Evolutionary conservation across 1,140 invertebrate species (phyloP), one percentile per base, ranked within the genome.

Genomic region (Conus ventricosus): DNA sequence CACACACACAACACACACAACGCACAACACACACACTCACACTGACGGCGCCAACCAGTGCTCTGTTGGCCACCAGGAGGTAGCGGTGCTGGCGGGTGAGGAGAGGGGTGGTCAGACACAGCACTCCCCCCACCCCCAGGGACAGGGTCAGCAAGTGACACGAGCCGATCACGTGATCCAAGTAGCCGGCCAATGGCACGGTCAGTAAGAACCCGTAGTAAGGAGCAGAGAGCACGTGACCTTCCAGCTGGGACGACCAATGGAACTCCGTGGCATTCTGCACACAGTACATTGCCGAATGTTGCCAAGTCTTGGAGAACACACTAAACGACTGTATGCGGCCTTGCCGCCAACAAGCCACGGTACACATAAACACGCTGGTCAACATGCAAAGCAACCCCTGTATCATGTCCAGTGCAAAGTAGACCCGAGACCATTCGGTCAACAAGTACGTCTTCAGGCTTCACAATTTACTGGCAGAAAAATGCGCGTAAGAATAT

Each of bases 101-200:
- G 10, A 97, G 94, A 1, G 98, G 98, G 0, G 97, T 98, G n/a
- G 98, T 55, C 93, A 99, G 94, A 0, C 98, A 98, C 55, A 98
- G 95, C 7, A 98, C 92, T 0, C 97, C 97, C 4, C 98, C 97
- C 1, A 96, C 95, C 0, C 97, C 96, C 10, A 98, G 97, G 53
- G 97, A 97, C 90, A 97, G 95, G 27, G 97, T 97, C 94, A 98
- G 84, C 53, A 88, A 96, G 4, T 96, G 95, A 93, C 97, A 97
- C 8, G 97, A 97, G n/a, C 97, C 97, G 92, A 97, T 97, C 90
- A 96, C 95, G 94, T 97, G 96, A 0, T 97, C 97, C 23, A 97
- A 90, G 97, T 97, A 92, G 11, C 91, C 90, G 20, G 97, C 97
- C 0, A 98, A 97, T 67, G 98, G 95, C 94, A 98, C 97, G 96